Base-by-base conservation (phyloP, 2,888 invertebrate species). In the Thera britannica region DNA sequence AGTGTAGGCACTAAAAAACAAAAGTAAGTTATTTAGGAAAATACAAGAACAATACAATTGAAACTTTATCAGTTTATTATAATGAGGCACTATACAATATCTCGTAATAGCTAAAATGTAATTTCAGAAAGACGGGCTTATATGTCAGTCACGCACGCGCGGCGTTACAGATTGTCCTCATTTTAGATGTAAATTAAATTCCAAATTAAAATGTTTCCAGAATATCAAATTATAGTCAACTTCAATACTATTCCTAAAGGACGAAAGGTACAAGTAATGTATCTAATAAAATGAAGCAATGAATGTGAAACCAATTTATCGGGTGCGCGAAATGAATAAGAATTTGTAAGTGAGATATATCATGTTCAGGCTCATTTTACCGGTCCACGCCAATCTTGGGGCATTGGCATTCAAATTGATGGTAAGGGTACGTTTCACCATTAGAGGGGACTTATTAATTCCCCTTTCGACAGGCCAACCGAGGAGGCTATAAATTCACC, bases 381-480 rank as follows among this genome's bases (percentile, higher is more conserved):
- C 84, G 87, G 86, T 84, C 87, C 86, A 80, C 82, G 79, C 86
- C 90, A 89, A 92, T 92, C 90, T 90, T 89, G 87, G 90, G 88
- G 88, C 90, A 92, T 91, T 93, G 89, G 89, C 92, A 92, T 93
- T 93, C 90, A 92, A 93, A 93, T 92, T 90, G 92, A 93, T 93
- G 93, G 92, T 86, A 83, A 90, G 93, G 93, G 92, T 91, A 91
- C 92, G 90, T 90, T 93, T 92, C 90, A 91, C 90, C 93, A 93
- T 93, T 93, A 93, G 89, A 89, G 89, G 89, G 92, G 91, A 89
- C 93, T 93, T 93, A 93, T 93, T 93, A 93, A 93, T 93, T 93
- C 90, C 91, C 92, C 92, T 93, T 93, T 93, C 93, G 93, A 93
- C 93, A 93, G 92, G 88, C 91, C 91, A 88, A 88, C 91, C 92